Evolutionary conservation across 2,113 vertebrate genomes (phyloP).

Genomic region (Zootoca vivipara): DNA sequence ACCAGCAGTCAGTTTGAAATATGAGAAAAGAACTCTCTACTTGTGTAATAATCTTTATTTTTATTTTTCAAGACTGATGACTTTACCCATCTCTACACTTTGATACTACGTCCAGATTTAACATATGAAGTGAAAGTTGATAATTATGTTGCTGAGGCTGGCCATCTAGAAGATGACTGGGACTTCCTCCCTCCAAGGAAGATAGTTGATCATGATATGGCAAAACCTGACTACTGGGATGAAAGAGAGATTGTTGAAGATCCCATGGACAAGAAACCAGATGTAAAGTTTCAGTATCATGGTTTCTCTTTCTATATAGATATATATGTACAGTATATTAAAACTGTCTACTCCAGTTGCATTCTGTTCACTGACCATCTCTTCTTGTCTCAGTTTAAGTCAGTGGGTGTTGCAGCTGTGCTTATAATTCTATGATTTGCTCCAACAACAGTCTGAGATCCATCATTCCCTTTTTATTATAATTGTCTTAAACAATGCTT

Average conservation of each 20-base stretch:
- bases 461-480: not conserved
- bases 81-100: slow-evolving; percentile 83
- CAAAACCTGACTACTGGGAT: slow-evolving; percentile 87
- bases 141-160: slow-evolving; percentile 84
- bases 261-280: slow-evolving; percentile 84
- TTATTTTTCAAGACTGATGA: slow-evolving; percentile 79
- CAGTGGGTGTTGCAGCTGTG: not conserved
- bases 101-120: slow-evolving; percentile 83
- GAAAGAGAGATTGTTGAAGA: slow-evolving; percentile 82
- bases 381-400: not conserved
- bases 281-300: slow-evolving; percentile 66
- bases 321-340: not conserved
- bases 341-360: not conserved
- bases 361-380: not conserved
- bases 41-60: not conserved
- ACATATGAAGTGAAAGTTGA: slow-evolving; percentile 90
- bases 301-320: not conserved
- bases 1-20: not conserved
- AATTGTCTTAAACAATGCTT: not conserved
- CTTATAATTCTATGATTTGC: not conserved
- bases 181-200: slow-evolving; percentile 83
- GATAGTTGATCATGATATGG: slow-evolving; percentile 82
- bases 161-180: slow-evolving; percentile 84
- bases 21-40: not conserved
- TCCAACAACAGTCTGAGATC: not conserved